Evolutionary conservation across 1,140 invertebrate genomes (phyloP).

Genomic region (Uloborus diversus): DNA sequence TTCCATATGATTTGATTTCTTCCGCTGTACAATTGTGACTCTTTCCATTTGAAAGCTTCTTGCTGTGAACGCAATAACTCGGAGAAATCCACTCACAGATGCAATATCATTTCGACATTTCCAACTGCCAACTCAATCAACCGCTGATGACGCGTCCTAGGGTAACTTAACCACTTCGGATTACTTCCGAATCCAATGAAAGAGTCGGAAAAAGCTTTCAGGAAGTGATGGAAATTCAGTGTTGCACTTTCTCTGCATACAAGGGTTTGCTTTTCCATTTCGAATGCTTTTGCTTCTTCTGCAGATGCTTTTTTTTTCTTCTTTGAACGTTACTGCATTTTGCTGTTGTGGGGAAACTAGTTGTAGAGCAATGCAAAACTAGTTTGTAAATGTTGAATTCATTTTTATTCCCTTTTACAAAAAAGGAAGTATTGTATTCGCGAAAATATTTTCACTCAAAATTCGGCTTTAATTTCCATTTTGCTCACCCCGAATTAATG

Average conservation of each 20-base stretch:
- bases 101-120: neutral
- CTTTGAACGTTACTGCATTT: too few relatives aligned
- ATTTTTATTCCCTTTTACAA: too few relatives aligned
- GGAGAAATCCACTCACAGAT: slow-evolving; percentile 21
- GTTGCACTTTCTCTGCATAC: slow-evolving; percentile 6
- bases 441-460: too few relatives aligned
- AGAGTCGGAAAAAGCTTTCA: slow-evolving; percentile 27
- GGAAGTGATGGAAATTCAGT: slow-evolving; percentile 40
- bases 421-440: too few relatives aligned
- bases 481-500: too few relatives aligned
- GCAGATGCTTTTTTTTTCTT: neutral
- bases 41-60: neutral
- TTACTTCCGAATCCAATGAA: slow-evolving; percentile 39
- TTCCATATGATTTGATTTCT: neutral
- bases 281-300: neutral
- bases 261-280: slow-evolving; percentile 48
- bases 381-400: too few relatives aligned
- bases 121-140: neutral
- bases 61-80: slow-evolving; percentile 29
- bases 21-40: neutral
- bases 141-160: neutral
- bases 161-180: slow-evolving; percentile 45
- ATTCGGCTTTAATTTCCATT: too few relatives aligned
- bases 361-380: too few relatives aligned
- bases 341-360: too few relatives aligned